A percentile compares a stretch with the other conserved stretches of the same genome.
These are phyloP conservation scores for Todiramphus saurophagus DNA, from an alignment of 2,113 vertebrate species.

Conservation along the genomic window DNA sequence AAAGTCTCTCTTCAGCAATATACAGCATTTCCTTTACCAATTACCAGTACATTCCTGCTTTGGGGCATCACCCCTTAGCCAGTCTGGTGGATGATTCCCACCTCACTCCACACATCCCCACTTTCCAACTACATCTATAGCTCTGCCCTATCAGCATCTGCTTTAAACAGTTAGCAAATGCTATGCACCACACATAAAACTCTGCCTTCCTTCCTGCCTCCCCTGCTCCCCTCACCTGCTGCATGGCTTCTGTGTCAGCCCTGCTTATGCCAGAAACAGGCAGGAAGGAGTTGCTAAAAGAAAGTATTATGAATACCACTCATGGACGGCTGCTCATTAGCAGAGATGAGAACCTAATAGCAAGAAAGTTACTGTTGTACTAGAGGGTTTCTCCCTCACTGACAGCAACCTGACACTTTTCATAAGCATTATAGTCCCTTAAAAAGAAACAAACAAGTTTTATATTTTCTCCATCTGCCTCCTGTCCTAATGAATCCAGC, in stretches of 20 bases:
- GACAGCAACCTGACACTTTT: slow-evolving; percentile 48
- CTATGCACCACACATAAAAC: accelerated
- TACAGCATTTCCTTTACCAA: not conserved
- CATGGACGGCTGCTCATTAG: not conserved
- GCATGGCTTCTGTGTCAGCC: not conserved
- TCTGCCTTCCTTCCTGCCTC: not conserved
- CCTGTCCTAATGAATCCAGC: slow-evolving; percentile 54
- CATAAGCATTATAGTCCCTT: slow-evolving; percentile 19
- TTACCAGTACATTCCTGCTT: not conserved
- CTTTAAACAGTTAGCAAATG: not conserved
- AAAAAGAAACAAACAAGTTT: slow-evolving; percentile 58
- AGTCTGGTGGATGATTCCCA: not conserved
- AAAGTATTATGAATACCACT: not conserved
- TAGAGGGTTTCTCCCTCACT: slow-evolving; percentile 5
- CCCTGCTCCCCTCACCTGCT: not conserved
- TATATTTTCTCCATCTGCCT: slow-evolving; percentile 39
- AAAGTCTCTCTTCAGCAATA: not conserved
- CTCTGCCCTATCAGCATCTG: not conserved
- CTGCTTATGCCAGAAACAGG: not conserved
- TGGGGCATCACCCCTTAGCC: not conserved
- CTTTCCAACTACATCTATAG: not conserved
- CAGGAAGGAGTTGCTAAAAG: not conserved
- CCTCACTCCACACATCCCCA: not conserved
- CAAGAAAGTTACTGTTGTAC: not conserved
- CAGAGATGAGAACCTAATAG: not conserved